Base-by-base conservation (phyloP, 2,797 vertebrate species). In the Smutsia temminckii region DNA sequence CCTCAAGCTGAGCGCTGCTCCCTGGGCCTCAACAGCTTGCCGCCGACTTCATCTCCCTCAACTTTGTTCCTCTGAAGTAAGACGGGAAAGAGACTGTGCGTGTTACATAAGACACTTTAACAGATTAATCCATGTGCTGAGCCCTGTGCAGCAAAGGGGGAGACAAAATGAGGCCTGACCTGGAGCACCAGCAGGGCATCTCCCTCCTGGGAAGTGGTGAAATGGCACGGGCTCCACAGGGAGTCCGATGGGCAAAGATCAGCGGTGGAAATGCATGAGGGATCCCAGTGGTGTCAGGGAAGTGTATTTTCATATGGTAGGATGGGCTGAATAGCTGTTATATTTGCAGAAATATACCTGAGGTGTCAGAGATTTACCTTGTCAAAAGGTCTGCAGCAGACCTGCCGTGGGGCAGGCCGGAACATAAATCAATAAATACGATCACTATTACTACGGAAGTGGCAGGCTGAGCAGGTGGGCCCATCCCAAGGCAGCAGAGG, bases 131-230 rank as follows among this genome's bases (percentile, higher is more conserved):
- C 7, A 2, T 6, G 16, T 25, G 29, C 37, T 3, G 20, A 37
- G 20, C 10, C 23, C 18, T 2, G 14, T 2, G 18, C 9, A 0
- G 14, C 29, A 3, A 25, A 27, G 9, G 34, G 9, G 8, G 9
- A 12, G 29, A 10, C 11, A 0, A 5, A 12, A 10, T 2, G 25
- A 9, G 11, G 4, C 12, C 42, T 66, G 42, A 9, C 40, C 23
- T 64, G 0, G 0, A 32, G 51, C 14, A 5, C 17, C 3, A 0
- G 11, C 6, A 6, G 2, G 2, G 0, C 29, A 23, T 5, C 8
- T 17, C 20, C 27, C 5, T 66, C 34, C 5, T 20, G 64, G 49
- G 81, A 61, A 32, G 51, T 8, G 5, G 21, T 3, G 34, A n/a
- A 46, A 29, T 6, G 27, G 9, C 1, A 9, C 0, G 7, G 51